A percentile compares a stretch with the other conserved stretches of the same genome.
Conservation (phyloP, 2,797 vertebrate species). For the Nannoperca obscura region DNA sequence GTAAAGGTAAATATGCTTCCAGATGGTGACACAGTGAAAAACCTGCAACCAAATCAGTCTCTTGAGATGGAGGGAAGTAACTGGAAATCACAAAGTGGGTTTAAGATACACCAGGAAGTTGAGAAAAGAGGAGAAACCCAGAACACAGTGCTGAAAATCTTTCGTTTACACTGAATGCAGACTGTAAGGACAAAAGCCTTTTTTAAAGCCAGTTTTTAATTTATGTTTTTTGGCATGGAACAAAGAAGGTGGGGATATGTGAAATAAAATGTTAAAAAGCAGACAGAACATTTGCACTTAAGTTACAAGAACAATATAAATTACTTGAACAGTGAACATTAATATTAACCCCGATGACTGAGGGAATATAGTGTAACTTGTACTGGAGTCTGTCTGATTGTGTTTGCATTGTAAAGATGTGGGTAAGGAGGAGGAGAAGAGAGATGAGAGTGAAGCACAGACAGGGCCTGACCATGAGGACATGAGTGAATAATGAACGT, state of each 20-base stretch:
- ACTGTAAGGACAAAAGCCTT: too few species aligned
- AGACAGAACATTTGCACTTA: too few species aligned
- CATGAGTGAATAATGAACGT: background rate
- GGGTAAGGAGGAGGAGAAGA: background rate
- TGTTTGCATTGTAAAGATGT: constrained; percentile 10
- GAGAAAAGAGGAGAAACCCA: background rate
- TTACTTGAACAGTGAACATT: too few species aligned
- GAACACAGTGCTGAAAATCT: background rate
- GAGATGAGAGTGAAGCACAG: background rate
- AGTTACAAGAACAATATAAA: too few species aligned
- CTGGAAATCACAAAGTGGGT: background rate
- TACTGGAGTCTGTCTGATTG: background rate
- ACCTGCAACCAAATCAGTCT: background rate
- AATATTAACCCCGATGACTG: background rate
- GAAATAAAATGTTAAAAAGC: too few species aligned
- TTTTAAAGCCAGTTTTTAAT: background rate
- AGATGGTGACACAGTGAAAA: background rate
- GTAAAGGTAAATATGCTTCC: background rate
- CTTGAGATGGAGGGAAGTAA: background rate
- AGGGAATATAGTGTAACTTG: background rate
- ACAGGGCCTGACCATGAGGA: background rate
- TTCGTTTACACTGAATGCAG: too few species aligned
- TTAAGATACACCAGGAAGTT: background rate
- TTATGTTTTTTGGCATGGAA: background rate
- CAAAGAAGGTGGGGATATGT: too few species aligned